Evolutionary conservation across 2,797 vertebrate genomes (phyloP).

Genomic region (Halcyon chelicuti): DNA sequence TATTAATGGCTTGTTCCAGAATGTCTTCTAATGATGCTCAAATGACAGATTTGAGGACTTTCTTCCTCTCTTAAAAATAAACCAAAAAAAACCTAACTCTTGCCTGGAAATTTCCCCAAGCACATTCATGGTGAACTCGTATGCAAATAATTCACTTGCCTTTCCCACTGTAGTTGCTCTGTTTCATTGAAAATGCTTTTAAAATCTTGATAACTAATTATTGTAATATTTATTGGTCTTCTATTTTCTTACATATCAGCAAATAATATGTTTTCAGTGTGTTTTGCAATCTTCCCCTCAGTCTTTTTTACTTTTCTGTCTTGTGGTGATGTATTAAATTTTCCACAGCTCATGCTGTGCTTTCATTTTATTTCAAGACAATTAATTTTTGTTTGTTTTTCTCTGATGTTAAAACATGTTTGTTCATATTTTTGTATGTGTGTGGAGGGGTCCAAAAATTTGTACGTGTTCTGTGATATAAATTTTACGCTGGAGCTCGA

Average conservation of each 20-base stretch:
- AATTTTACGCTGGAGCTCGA: neutral
- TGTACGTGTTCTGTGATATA: neutral
- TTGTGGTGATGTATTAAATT: neutral
- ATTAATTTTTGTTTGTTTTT: neutral
- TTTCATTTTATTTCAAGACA: neutral
- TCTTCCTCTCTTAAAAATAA: neutral
- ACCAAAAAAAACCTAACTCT: neutral
- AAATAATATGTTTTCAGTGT: neutral
- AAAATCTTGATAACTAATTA: neutral
- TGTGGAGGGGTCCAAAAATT: neutral
- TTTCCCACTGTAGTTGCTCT: neutral
- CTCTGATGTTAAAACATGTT: neutral
- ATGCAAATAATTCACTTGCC: neutral
- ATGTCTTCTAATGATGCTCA: neutral
- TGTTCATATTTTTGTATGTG: neutral
- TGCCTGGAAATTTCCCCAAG: neutral
- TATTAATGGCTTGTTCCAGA: neutral
- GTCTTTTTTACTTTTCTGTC: neutral
- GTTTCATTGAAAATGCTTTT: neutral
- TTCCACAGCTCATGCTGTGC: neutral
- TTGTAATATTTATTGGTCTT: neutral
- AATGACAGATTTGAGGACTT: neutral
- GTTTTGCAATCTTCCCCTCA: neutral
- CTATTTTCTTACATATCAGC: neutral
- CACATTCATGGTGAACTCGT: neutral